Base-by-base conservation (phyloP, 2,888 invertebrate genomes). In the Patella depressa region DNA sequence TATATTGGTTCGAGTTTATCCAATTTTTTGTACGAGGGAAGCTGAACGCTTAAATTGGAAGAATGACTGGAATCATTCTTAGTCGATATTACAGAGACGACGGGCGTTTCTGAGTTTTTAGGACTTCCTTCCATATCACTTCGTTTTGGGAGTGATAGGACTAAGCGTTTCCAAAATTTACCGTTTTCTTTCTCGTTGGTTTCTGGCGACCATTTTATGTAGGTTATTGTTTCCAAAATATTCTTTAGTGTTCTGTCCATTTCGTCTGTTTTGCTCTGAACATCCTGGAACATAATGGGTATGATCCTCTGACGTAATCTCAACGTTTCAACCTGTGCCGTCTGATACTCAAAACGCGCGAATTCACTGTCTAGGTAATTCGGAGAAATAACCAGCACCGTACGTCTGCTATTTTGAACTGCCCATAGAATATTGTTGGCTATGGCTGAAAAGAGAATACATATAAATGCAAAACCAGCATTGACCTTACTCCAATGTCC, bases 401-500 rank as follows among this genome's bases (percentile, higher is more conserved):
- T 88, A 71, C 87, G 73, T 45, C 88, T 77, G 54, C 86, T 87
- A 55, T 82, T 83, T 79, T 87, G 86, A 1, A 88, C 84, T 4
- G 88, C 88, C 29, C 85, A 80, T 24, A 88, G 86, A 54, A 88
- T 87, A 78, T 88, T 87, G 84, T 88, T 86, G 12, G 86, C 83
- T 17, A 88, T 87, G 24, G 86, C 88, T 88, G 84, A 24, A 80
- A 80, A 15, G 17, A 9, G 5, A 9, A 45, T 45, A 45, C 4
- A 34, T 45, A 45, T 45, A 45, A 45, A 45, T 45, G 3, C 45
- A 45, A 45, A 5, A 45, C 7, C 45, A 45, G 29, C 29, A 3
- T 29, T 29, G 29, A 45, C 1, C 9, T 9, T 45, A 45, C 45
- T 9, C 9, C 45, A 5, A 4, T 4, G 9, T 1, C 45, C 7